phyloP scores from a whole-genome alignment of 2,797 vertebrate genomes.

The Chelidonichthys spinosus region DNA sequence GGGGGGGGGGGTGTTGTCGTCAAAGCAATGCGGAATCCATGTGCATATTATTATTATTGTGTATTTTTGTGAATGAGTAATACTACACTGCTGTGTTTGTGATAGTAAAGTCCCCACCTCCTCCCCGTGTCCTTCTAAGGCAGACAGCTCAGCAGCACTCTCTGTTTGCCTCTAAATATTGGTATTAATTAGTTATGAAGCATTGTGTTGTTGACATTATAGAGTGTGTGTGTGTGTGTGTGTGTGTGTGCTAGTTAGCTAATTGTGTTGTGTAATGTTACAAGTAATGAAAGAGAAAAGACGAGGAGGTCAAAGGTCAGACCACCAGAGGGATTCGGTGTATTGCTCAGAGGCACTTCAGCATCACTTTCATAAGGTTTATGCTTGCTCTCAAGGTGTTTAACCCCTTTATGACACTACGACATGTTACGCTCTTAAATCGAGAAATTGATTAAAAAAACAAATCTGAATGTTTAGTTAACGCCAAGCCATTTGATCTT shows the following conservation, averaged over 20 bases:
- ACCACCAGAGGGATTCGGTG: neutral
- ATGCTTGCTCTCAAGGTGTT: neutral
- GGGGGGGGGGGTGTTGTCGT: slow-evolving; percentile 26
- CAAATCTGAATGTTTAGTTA: no score
- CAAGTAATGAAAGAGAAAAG: neutral
- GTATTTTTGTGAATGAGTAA: slow-evolving; percentile 65
- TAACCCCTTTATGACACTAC: no score
- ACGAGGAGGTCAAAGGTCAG: neutral
- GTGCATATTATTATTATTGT: slow-evolving; percentile 33
- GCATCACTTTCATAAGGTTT: neutral
- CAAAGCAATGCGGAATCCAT: slow-evolving; percentile 43
- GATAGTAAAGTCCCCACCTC: slow-evolving; percentile 59
- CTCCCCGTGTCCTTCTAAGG: slow-evolving; percentile 43
- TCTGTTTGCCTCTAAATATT: slow-evolving; percentile 9
- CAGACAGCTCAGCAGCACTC: slow-evolving; percentile 7
- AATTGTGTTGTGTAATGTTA: neutral
- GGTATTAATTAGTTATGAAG: neutral
- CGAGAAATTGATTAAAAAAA: no score
- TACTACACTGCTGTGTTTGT: slow-evolving; percentile 40
- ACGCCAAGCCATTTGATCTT: no score
- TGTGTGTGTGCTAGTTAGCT: no score
- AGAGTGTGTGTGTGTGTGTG: neutral
- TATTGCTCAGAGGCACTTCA: neutral
- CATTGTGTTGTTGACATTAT: neutral
- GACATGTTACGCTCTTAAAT: no score